phyloP scores from a whole-genome alignment of 1,140 invertebrate genomes.

The Cydia strobilella region DNA sequence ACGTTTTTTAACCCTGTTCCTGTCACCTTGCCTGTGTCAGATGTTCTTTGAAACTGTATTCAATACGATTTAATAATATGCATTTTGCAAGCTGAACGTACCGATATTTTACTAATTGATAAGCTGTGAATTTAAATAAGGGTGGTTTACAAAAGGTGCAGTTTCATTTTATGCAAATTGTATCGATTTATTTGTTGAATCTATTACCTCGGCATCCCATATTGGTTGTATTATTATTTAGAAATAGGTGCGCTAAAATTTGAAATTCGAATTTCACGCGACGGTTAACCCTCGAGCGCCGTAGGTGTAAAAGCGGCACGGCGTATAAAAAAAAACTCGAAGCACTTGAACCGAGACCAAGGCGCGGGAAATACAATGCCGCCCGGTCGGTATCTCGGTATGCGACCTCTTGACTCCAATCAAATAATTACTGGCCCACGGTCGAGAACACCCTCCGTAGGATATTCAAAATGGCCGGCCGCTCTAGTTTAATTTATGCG shows the following conservation, averaged over 20 bases:
- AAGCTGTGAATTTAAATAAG: conserved; percentile 40
- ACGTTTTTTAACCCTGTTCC: conserved; percentile 66
- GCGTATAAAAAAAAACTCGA: conserved; percentile 57
- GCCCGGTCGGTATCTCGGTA: conserved; percentile 65
- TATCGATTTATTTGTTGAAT: conserved; percentile 32
- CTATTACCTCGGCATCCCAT: conserved; percentile 8
- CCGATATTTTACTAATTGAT: conserved; percentile 53
- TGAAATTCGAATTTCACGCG: conserved; percentile 39
- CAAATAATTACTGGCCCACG: conserved; percentile 77
- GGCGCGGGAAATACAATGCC: conserved; percentile 63
- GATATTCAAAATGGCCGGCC: conserved; percentile 76
- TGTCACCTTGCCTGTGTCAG: conserved; percentile 71
- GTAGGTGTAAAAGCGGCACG: conserved; percentile 69
- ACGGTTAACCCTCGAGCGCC: conserved; percentile 71
- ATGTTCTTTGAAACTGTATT: conserved; percentile 56
- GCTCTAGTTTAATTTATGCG: conserved; percentile 53
- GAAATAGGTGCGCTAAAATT: conserved; percentile 38
- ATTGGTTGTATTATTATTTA: conserved; percentile 35
- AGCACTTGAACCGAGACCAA: conserved; percentile 46
- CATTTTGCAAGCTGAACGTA: conserved; percentile 58
- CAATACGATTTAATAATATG: conserved; percentile 62
- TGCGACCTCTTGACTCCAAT: conserved; percentile 78
- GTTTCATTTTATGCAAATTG: conserved; percentile 34
- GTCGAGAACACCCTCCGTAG: conserved; percentile 63
- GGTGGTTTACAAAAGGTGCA: conserved; percentile 20